Evolutionary conservation across 2,797 vertebrate species (phyloP), one percentile per base, ranked within the genome.

Genomic region (Enteromius argenteus): DNA sequence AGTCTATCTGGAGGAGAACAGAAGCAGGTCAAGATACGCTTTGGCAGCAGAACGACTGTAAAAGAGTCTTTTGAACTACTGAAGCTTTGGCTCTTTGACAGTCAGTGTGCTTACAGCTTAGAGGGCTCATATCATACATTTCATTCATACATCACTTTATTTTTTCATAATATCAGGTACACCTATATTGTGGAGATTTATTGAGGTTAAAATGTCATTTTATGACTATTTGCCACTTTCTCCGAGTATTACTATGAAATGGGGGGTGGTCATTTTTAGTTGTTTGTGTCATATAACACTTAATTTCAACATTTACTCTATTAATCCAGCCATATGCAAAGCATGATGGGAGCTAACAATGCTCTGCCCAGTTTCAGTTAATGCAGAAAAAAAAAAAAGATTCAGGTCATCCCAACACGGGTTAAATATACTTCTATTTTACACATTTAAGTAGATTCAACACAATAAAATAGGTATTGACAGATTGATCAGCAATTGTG

Each of bases 1-100:
- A 91, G 88, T 94, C 92, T 94, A 95, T 94, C 95, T 96, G 89
- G 39, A 90, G 92, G 64, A 86, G 68, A 88, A 75, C 73, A 89
- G 58, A 93, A 62, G 90, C n/a, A 62, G 73, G 81, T 86, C 42
- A 32, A 51, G 6, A 51, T 5, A 51, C 21, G 21, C 62, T 79
- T 49, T 15, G 19, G 23, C 74, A 15, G 74, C 53, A 37, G 13
- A 75, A 75, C 19, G 4, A n/a, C 51, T 39, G 21, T 75, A 42
- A 71, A 71, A 60, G 19, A 42, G 74, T 27, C n/a, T 17, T 37
- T 37, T 35, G 32, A 17, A 37, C 53, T 32, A 9, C 13, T 56
- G 10, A 37, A 56, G 19, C 10, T 6, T 15, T 76, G 32, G 53
- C 21, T 37, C 8, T 39, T 23, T 67, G 21, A 51, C 23, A 51